A percentile compares a stretch with the other conserved stretches of the same genome.
Conservation (phyloP, 2,888 invertebrate genomes). For the Pheosia tremula region DNA sequence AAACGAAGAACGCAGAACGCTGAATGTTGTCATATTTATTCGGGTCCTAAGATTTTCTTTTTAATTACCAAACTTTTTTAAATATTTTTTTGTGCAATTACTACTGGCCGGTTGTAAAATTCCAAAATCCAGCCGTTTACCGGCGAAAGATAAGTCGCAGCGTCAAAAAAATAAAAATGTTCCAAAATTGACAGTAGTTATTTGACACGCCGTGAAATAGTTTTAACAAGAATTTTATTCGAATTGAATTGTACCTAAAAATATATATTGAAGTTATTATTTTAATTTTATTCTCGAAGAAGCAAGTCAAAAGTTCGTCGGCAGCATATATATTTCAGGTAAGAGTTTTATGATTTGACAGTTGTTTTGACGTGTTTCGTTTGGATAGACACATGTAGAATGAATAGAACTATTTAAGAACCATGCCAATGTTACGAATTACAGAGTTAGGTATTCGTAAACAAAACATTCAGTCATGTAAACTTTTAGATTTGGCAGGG, state of each 20-base stretch:
- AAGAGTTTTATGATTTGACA: constrained; percentile 15
- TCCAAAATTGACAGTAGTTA: constrained; percentile 66
- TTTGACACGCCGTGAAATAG: constrained; percentile 48
- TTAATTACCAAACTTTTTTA: background rate
- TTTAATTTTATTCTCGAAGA: constrained; percentile 9
- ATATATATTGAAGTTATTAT: constrained; percentile 21
- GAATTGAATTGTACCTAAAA: constrained; percentile 19
- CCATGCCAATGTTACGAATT: constrained; percentile 1
- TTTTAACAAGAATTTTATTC: constrained; percentile 51
- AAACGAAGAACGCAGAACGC: too few relatives aligned
- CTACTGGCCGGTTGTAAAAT: constrained; percentile 12
- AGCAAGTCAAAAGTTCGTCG: background rate
- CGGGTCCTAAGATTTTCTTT: background rate
- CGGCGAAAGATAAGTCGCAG: constrained; percentile 4
- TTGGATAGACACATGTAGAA: background rate
- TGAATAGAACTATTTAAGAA: background rate
- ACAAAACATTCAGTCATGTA: constrained; percentile 15
- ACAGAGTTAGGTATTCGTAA: background rate
- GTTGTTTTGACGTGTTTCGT: constrained; percentile 18
- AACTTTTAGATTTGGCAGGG: constrained; percentile 8
- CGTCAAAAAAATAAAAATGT: constrained; percentile 35
- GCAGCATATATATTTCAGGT: constrained; percentile 16
- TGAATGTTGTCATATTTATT: too few relatives aligned
- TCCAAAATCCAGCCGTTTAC: background rate
- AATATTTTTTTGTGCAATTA: background rate